Evolutionary conservation across 2,888 invertebrate genomes (phyloP).

Genomic region (Galeruca laticollis): DNA sequence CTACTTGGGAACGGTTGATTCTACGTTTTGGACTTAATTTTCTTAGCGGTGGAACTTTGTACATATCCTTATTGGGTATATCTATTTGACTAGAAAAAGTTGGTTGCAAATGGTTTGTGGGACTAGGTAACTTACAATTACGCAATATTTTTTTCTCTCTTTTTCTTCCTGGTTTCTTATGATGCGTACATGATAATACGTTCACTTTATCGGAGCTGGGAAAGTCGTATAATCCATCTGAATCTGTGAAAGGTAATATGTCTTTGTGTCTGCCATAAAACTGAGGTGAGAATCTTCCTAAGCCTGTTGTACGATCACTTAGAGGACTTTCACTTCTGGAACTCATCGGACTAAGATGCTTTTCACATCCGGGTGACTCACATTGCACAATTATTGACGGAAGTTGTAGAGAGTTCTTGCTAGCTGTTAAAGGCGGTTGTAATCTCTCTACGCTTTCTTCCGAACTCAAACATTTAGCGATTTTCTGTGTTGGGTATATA

Average conservation of each 20-base stretch:
- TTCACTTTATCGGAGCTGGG: constrained; percentile 79
- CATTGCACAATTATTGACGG: constrained; percentile 74
- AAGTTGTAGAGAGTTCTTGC: constrained; percentile 70
- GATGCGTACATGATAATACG: constrained; percentile 64
- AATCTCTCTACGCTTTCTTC: constrained; percentile 69
- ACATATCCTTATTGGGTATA: constrained; percentile 68
- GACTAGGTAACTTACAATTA: constrained; percentile 68
- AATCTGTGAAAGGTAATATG: constrained; percentile 79
- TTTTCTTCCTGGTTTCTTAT: constrained; percentile 74
- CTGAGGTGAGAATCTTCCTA: constrained; percentile 78
- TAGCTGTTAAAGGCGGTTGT: constrained; percentile 51
- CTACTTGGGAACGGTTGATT: constrained; percentile 68
- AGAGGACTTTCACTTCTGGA: constrained; percentile 84
- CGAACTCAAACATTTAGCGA: constrained; percentile 71
- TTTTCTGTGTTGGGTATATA: constrained; percentile 64
- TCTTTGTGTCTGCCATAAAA: constrained; percentile 77
- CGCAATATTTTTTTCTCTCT: constrained; percentile 71
- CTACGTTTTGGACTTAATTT: constrained; percentile 73
- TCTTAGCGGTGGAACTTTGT: constrained; percentile 65
- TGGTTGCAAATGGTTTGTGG: constrained; percentile 66
- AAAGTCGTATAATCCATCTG: constrained; percentile 84
- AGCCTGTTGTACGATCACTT: constrained; percentile 76
- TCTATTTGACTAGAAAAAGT: constrained; percentile 73
- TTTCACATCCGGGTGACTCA: constrained; percentile 62
- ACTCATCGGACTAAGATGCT: constrained; percentile 77